Evolutionary conservation across 1,140 invertebrate genomes (phyloP).

Genomic region (Latrodectus geometricus): DNA sequence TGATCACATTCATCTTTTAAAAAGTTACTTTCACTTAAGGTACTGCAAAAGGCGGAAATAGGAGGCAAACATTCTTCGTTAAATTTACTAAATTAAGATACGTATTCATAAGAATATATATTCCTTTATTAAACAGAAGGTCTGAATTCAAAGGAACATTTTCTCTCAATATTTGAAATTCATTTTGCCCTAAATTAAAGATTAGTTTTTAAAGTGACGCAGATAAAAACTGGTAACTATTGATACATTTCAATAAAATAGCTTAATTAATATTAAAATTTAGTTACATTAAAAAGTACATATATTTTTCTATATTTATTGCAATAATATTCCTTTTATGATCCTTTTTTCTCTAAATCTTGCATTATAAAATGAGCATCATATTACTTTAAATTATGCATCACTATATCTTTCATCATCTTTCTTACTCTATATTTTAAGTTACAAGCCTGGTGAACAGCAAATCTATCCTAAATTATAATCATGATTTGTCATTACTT

Average conservation of each 20-base stretch:
- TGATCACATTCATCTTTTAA: constrained; percentile 1
- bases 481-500: background rate
- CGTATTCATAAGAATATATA: constrained; percentile 29
- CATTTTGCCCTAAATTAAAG: background rate
- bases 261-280: background rate
- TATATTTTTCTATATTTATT: background rate
- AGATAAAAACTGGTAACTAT: background rate
- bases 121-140: background rate
- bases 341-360: background rate
- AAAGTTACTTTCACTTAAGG: background rate
- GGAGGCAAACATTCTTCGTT: background rate
- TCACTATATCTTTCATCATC: no score
- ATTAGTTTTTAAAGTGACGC: background rate
- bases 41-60: background rate
- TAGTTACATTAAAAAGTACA: background rate
- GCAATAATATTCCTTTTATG: background rate
- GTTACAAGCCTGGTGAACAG: constrained; percentile 15
- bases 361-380: background rate
- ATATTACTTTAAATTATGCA: no score
- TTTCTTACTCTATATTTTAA: background rate
- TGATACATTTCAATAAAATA: background rate
- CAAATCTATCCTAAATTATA: background rate
- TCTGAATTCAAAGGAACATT: background rate
- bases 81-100: background rate
- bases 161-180: constrained; percentile 3